Evolutionary conservation across 1,140 invertebrate species (phyloP), one percentile per base, ranked within the genome.

Genomic region (Pachypsylla venusta): DNA sequence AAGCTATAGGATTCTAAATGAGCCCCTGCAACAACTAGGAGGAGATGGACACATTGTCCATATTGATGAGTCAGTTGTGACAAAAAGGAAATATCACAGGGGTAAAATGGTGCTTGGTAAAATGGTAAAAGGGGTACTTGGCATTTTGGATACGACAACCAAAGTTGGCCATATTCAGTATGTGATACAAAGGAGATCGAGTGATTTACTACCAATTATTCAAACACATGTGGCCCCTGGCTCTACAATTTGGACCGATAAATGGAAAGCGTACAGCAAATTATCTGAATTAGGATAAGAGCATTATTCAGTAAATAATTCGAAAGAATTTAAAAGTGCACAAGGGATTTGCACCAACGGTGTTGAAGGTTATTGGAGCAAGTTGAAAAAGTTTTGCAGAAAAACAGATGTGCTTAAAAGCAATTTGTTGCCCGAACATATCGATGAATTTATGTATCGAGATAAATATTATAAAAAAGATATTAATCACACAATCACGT

Each of bases 391-490:
- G 22, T 56, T 56, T 56, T 56, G 24, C 25, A 39, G 55, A n/a
- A 14, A 20, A 7, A 48, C n/a, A 7, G 22, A 56, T 12, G 24
- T 48, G 55, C 25, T 48, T 12, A 56, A 25, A 16, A 56, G 55
- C n/a, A 12, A n/a, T 13, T 10, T 56, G 22, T 16, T 35, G 30
- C 10, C 10, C 10, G 30, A 35, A 16, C 30, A 35, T 16, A 12
- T 58, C 28, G 24, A 60, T 63, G 16, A 39, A 26, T 24, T 26
- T 4, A 57, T 5, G 19, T 63, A 35, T 30, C 12, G n/a, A 39
- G 2, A 40, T 14, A 59, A 30, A 58, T 3, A n/a, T n/a, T n/a
- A n/a, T n/a, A n/a, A n/a, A n/a, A n/a, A n/a, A n/a, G n/a, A n/a
- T n/a, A n/a, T n/a, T n/a, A n/a, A n/a, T n/a, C n/a, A n/a, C n/a